Base-by-base conservation (phyloP, 2,888 invertebrate genomes). In the Sialis fuliginosa region DNA sequence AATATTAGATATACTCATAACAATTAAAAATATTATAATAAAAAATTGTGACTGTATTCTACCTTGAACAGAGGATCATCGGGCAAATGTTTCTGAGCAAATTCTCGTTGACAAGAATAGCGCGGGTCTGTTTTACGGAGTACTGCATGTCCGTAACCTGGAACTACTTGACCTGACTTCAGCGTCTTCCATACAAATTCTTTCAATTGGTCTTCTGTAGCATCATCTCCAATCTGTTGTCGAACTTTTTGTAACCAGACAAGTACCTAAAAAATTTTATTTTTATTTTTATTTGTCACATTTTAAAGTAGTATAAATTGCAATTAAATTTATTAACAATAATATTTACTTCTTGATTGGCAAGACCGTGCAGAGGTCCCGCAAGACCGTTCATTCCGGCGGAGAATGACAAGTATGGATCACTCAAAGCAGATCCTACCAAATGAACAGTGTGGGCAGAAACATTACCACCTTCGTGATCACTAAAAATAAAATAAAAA, bases 101-200 rank as follows among this genome's bases (percentile, higher is more conserved):
- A 95, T 63, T 93, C 92, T 55, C 92, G 75, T 67, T 95, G 95
- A 68, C 91, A 91, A 7, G 81, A 83, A 69, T 93, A 96, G 60
- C 74, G 85, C 55, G 74, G 95, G 66, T 95, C 95, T 52, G 95
- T 95, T 69, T 93, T 93, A 57, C 95, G 78, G 53, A 95, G 76
- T 1, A 96, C 95, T 54, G 95, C 95, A 64, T 95, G 95, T 33
- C 95, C 95, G 62, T 92, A 95, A 43, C 95, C 95, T 45, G 95
- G 95, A 40, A 96, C 88, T n/a, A 95, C 95, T 67, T 91, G 91
- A 52, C 93, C 93, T 50, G 85, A 81, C 70, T 93, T 92, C 48
- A 95, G 74, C 2, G 95, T 96, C 67, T 91, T 93, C 91, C 92
- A 91, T 62, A 98, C 89, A 71, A 93, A 97, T 45, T 96, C 92